Evolutionary conservation across 2,888 invertebrate species (phyloP), one percentile per base, ranked within the genome.

Genomic region (Drosophila leonis): DNA sequence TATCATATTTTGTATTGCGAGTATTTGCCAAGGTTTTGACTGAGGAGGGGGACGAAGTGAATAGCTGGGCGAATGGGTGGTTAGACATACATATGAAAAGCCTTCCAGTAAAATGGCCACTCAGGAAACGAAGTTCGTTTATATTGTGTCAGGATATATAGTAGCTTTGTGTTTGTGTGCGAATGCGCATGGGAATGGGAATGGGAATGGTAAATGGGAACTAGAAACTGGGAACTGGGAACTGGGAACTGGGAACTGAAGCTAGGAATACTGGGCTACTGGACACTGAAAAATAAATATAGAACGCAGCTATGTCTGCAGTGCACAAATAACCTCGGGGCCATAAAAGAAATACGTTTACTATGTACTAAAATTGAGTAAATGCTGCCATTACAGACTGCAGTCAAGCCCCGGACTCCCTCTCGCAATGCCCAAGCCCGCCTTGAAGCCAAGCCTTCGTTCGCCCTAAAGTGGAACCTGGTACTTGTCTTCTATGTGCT

Each of bases 121-220:
- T 85, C 87, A 87, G 89, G 87, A 88, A 86, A 87, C 89, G 89
- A 86, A 86, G 64, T 86, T 88, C 89, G 89, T 83, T 86, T 86
- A 88, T 86, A 83, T 83, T 86, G 87, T 88, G 88, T 88, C 83
- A 88, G 88, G 74, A 85, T 85, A 84, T 86, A 56, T 46, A 78
- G 70, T 79, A 82, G 82, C 75, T 83, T 75, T 77, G 71, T 82
- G 68, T 83, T 80, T 83, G 73, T 76, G 15, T 52, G 35, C 51
- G 81, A 83, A 71, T 75, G 65, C 59, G 65, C 63, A 67, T 70
- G 64, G 41, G 61, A 75, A 52, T 48, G 42, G 56, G 41, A 37
- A 52, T 54, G 60, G 27, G 35, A 18, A 48, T 54, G 57, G 31
- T 12, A 44, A 54, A 24, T 42, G 63, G 41, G 9, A 7, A 24